These are phyloP conservation scores for Stichodactyla mertensii DNA, from an alignment of 64 coral and sea anemone genomes.

Conservation along the genomic window DNA sequence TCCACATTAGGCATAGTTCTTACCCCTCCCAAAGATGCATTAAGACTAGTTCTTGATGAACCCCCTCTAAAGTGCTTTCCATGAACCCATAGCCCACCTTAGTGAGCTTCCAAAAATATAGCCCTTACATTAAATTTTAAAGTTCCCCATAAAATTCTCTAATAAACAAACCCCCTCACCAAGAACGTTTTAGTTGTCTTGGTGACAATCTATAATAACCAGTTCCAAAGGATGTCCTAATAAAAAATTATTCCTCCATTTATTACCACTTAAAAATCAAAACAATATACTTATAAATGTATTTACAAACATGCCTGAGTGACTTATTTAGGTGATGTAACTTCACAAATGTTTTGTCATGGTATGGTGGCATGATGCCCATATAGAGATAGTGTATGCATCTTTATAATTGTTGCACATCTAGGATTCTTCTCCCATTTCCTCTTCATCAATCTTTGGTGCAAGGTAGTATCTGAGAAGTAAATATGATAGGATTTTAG, in stretches of 20 bases:
- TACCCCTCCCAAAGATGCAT: too few species aligned
- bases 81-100: too few species aligned
- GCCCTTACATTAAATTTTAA: too few species aligned
- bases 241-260: neutral
- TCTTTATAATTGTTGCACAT: neutral
- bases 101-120: too few species aligned
- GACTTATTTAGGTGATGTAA: neutral
- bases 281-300: neutral
- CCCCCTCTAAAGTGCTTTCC: too few species aligned
- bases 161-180: too few species aligned
- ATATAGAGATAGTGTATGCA: neutral
- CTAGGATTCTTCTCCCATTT: constrained; percentile 44
- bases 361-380: neutral
- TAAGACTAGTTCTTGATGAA: too few species aligned
- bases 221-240: too few species aligned
- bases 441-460: constrained; percentile 79
- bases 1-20: too few species aligned
- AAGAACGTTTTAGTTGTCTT: too few species aligned
- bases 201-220: too few species aligned
- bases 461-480: constrained; percentile 69
- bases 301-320: neutral
- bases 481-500: neutral
- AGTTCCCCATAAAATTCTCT: too few species aligned
- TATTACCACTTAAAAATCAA: neutral
- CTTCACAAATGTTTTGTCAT: neutral